Percentiles rank a stretch among this genome's conserved stretches.
Evolutionary conservation across 2,888 invertebrate species (phyloP).

Genomic region (Melanostoma mellinum): DNA sequence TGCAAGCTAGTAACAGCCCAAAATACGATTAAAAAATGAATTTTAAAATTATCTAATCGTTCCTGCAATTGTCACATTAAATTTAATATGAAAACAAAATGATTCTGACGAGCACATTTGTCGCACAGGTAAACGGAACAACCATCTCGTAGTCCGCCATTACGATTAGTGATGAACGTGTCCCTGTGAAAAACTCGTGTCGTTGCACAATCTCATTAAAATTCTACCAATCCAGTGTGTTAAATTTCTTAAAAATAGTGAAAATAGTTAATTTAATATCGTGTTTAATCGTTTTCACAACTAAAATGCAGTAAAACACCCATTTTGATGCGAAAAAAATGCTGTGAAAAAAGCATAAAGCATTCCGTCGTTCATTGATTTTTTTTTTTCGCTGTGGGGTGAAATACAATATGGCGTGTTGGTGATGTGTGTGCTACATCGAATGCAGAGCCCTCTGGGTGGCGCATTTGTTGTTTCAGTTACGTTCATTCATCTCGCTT

Average conservation of each 20-base stretch:
- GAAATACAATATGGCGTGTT: conserved; percentile 71
- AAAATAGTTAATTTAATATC: conserved; percentile 77
- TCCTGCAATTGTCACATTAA: conserved; percentile 44
- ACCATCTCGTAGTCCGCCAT: conserved; percentile 77
- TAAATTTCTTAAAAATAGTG: conserved; percentile 78
- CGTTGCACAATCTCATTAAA: conserved; percentile 79
- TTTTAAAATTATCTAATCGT: conserved; percentile 56
- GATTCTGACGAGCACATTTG: conserved; percentile 64
- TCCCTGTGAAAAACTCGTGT: conserved; percentile 81
- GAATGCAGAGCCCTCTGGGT: conserved; percentile 74
- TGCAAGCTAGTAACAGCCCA: conserved; percentile 21
- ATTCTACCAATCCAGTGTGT: conserved; percentile 76
- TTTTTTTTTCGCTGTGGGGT: conserved; percentile 70
- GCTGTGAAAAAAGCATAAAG: conserved; percentile 80
- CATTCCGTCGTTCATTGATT: conserved; percentile 70
- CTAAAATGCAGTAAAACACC: conserved; percentile 74
- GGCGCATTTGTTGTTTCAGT: conserved; percentile 73
- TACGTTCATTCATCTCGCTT: conserved; percentile 67
- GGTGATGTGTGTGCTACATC: conserved; percentile 73
- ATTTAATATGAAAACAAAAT: conserved; percentile 65
- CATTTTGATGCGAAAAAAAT: conserved; percentile 78
- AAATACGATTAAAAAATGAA: conserved; percentile 62
- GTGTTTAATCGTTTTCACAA: conserved; percentile 76
- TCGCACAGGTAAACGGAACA: conserved; percentile 73
- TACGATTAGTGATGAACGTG: conserved; percentile 82